A percentile compares a stretch with the other conserved stretches of the same genome.
These are phyloP conservation scores for Propithecus deckenii DNA, from an alignment of 2,797 vertebrate species.

Conservation along the genomic window DNA sequence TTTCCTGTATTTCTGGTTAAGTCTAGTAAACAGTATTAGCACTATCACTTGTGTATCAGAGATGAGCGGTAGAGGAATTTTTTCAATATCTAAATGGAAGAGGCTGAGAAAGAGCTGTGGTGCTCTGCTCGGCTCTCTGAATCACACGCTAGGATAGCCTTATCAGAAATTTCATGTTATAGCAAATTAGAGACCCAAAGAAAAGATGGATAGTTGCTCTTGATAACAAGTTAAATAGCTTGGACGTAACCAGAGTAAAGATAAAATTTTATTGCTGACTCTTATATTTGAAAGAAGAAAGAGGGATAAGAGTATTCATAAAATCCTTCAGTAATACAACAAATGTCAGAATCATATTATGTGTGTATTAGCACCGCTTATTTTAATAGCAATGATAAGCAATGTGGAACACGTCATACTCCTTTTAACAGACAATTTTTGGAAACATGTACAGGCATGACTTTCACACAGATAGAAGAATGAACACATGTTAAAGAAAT, in stretches of 20 bases:
- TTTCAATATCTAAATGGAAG: constrained; percentile 14
- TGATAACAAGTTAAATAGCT: background rate
- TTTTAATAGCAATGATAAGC: background rate
- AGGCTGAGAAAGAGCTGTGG: background rate
- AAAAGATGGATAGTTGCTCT: background rate
- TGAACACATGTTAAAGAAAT: background rate
- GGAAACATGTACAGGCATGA: constrained; percentile 5
- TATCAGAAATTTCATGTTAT: background rate
- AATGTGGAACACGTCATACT: background rate
- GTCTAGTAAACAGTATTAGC: background rate
- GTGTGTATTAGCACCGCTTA: background rate
- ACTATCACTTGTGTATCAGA: background rate
- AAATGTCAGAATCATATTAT: background rate
- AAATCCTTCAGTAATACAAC: constrained; percentile 33
- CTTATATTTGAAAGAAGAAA: constrained; percentile 47
- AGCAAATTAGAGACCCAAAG: constrained; percentile 46
- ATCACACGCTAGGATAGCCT: background rate
- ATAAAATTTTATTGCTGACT: constrained; percentile 25
- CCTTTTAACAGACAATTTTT: background rate
- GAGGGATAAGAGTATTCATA: background rate
- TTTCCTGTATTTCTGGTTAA: background rate
- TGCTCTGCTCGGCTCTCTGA: constrained; percentile 7
- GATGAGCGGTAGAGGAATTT: background rate
- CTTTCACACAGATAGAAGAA: background rate
- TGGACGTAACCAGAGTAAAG: constrained; percentile 25